A percentile compares a stretch with the other conserved stretches of the same genome.
Conservation (phyloP, 2,888 invertebrate species). For the Drosophila subsilvestris region DNA sequence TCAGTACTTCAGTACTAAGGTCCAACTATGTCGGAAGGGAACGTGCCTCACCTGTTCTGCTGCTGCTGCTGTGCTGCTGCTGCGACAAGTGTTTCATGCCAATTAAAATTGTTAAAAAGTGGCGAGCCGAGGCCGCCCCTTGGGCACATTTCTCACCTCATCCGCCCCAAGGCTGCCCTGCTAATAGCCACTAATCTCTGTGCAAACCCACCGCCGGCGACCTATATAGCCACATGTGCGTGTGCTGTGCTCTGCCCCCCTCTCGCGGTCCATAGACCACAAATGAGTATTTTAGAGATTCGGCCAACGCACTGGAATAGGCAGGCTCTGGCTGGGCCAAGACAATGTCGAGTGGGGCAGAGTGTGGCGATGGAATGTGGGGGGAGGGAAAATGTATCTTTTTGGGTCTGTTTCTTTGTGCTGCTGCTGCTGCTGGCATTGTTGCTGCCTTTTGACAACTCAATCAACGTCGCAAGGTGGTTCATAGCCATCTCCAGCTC, state of each 20-base stretch:
- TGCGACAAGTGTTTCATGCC: slow-evolving; percentile 18
- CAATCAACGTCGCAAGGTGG: slow-evolving; percentile 61
- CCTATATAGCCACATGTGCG: slow-evolving; percentile 28
- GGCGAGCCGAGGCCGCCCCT: slow-evolving; percentile 46
- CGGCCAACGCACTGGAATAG: slow-evolving; percentile 16
- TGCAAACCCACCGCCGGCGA: slow-evolving; percentile 48
- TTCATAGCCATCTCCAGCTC: slow-evolving; percentile 19
- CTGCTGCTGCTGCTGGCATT: slow-evolving; percentile 15
- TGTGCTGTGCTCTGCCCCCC: slow-evolving; percentile 11
- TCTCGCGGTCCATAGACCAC: slow-evolving; percentile 53
- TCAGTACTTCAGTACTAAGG: no score
- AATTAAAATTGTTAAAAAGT: slow-evolving; percentile 36
- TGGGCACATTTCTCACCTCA: slow-evolving; percentile 45
- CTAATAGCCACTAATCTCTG: slow-evolving; percentile 68
- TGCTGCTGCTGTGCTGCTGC: background rate
- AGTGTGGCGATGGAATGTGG: background rate
- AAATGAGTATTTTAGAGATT: slow-evolving; percentile 34
- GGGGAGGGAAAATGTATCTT: slow-evolving; percentile 30
- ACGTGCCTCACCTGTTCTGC: background rate
- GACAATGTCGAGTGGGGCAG: slow-evolving; percentile 8
- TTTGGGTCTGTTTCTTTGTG: slow-evolving; percentile 32
- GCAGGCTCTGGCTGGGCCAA: slow-evolving; percentile 8
- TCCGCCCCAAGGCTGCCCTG: slow-evolving; percentile 58
- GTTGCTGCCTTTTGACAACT: slow-evolving; percentile 68
- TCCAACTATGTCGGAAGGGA: background rate